These are phyloP conservation scores for Aporrectodea caliginosa DNA, from an alignment of 1,140 invertebrate genomes.

Conservation along the genomic window DNA sequence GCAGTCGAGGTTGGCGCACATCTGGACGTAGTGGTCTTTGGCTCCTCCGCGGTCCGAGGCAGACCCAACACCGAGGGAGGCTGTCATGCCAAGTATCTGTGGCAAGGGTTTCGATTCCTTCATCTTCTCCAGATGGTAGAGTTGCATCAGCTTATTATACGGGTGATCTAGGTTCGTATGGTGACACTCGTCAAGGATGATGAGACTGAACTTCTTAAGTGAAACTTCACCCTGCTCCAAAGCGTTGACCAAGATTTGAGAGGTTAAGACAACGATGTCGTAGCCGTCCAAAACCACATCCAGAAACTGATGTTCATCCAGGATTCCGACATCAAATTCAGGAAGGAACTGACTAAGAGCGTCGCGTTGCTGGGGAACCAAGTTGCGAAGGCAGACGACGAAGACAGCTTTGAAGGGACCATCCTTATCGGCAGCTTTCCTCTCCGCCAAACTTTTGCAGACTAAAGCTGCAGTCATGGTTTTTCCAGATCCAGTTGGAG, in stretches of 20 bases:
- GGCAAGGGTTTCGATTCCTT: background rate
- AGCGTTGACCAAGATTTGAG: slow-evolving; percentile 43
- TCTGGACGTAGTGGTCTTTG: slow-evolving; percentile 16
- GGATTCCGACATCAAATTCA: background rate
- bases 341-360: background rate
- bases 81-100: slow-evolving; percentile 29
- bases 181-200: slow-evolving; percentile 37
- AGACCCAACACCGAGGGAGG: slow-evolving; percentile 37
- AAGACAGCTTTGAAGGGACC: background rate
- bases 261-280: slow-evolving; percentile 45
- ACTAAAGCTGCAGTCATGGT: slow-evolving; percentile 39
- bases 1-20: slow-evolving; percentile 34
- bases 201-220: slow-evolving; percentile 33
- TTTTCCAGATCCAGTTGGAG: slow-evolving; percentile 44
- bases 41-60: background rate
- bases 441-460: background rate
- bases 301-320: background rate
- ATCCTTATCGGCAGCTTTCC: background rate
- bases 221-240: slow-evolving; percentile 22
- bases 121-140: slow-evolving; percentile 14
- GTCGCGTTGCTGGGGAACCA: background rate
- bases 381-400: background rate
- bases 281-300: background rate
- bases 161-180: slow-evolving; percentile 34
- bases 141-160: slow-evolving; percentile 32